Evolutionary conservation across 2,113 vertebrate species (phyloP), one percentile per base, ranked within the genome.

Genomic region (Mesocricetus auratus): DNA sequence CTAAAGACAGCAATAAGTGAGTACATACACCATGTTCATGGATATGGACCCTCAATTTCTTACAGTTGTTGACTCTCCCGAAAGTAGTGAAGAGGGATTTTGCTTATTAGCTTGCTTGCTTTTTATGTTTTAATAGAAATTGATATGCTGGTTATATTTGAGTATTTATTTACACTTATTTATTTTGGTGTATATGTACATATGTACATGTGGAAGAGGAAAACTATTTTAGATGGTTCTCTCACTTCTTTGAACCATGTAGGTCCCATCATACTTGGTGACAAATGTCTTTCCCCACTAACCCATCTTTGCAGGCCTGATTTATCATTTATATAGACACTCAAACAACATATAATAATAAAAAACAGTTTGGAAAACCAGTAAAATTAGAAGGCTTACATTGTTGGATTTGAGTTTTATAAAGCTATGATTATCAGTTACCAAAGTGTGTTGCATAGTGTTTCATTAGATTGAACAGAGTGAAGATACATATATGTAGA

Each of bases 341-440:
- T 36, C 9, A 92, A 97, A 88, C 8, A 92, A 81, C 24, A 33
- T 83, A 87, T 24, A 96, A 56, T 7, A 33, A 33, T n/a, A 71
- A 3, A 29, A 95, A 71, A 2, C 4, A 79, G 42, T 50, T 89
- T n/a, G 79, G 22, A 96, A 95, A 95, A 77, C 68, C 64, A 86
- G 68, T 17, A 87, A 90, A 90, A 8, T n/a, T 94, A 50, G 42
- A 83, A 21, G 13, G 60, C 13, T 73, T 79, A 47, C 3, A 74
- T 10, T 86, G 64, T 2, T 50, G 42, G 36, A 58, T 64, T 93
- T 79, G 15, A 24, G 87, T 90, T 47, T 45, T 73, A 33, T 69
- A 60, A 86, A 78, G 42, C 10, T 66, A 69, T 33, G 26, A 91
- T 83, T 24, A 85, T 45, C 60, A 36, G 81, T 81, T 75, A 71